Base-by-base conservation (phyloP, 2,797 vertebrate genomes). In the Myripristis jacobus region DNA sequence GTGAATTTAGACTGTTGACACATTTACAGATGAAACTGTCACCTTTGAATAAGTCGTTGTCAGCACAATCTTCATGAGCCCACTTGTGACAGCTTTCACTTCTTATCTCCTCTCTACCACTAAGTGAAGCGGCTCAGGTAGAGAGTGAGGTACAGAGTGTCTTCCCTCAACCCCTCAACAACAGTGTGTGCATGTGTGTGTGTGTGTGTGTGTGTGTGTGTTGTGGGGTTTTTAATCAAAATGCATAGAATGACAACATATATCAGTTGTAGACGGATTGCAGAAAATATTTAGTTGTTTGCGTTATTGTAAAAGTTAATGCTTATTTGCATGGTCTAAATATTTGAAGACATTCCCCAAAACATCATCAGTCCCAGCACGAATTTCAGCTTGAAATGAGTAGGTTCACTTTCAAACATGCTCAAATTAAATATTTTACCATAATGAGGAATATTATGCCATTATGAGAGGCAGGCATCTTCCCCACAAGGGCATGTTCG, bases 21-120 rank as follows among this genome's bases (percentile, higher is more conserved):
- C 38, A 41, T 46, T 44, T 25, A 58, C 66, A 43, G 48, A 60
- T 46, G 3, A 53, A 44, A 69, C 34, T 2, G 53, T 60, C 36
- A 31, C 4, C 11, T 43, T 7, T 41, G 38, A 41, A 41, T 41
- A 41, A 41, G 13, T 13, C 13, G 34, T 12, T 36, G 10, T 36
- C 34, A 2, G 38, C 38, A 41, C 38, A 41, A 41, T 41, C 38
- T 41, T 41, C 38, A 15, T 41, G 38, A 41, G 13, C 38, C 38
- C 12, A 41, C 38, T 41, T 15, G 38, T 41, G 38, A 41, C 38
- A 41, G 38, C 38, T 15, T 3, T 41, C 38, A 41, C 38, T 43
- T 50, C 44, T 50, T 56, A 61, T 67, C 24, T 12, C 21, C 27
- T 22, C 11, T 66, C 50, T 50, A 15, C 4, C 38, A 15, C 38